A percentile compares a stretch with the other conserved stretches of the same genome.
These are phyloP conservation scores for Pteropus alecto DNA, from an alignment of 2,113 vertebrate species.

Conservation along the genomic window DNA sequence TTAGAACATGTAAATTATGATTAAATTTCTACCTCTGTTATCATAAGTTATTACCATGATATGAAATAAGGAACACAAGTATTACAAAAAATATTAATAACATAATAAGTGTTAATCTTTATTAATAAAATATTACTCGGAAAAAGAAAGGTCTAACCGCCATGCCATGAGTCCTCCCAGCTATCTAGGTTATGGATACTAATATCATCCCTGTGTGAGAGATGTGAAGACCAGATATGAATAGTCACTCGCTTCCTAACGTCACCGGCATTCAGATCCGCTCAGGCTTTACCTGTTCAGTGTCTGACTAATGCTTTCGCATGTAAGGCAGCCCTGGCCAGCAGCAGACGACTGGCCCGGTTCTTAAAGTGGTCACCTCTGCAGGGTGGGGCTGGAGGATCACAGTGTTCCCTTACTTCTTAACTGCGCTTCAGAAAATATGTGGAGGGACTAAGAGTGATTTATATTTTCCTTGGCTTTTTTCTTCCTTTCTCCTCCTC, in stretches of 20 bases:
- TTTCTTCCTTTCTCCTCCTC: background rate
- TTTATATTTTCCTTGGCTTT: background rate
- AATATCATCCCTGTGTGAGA: too few relatives aligned
- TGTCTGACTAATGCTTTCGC: fast-evolving
- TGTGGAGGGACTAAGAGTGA: fast-evolving
- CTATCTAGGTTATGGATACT: background rate
- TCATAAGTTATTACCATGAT: background rate
- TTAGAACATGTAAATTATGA: slow-evolving; percentile 33
- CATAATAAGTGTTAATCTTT: background rate
- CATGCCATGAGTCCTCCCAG: too few relatives aligned
- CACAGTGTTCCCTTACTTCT: background rate
- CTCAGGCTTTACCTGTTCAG: fast-evolving
- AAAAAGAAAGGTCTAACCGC: background rate
- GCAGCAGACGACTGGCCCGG: fast-evolving
- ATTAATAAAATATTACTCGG: background rate
- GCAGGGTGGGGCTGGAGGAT: fast-evolving
- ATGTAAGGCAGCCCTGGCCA: fast-evolving
- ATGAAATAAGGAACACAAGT: background rate
- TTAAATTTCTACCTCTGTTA: slow-evolving; percentile 6
- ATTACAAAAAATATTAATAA: background rate
- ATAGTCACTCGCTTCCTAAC: background rate
- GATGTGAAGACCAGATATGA: fast-evolving
- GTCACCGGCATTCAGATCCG: background rate
- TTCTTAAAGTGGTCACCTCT: background rate
- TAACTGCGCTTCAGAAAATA: background rate